Base-by-base conservation (phyloP, 2,888 invertebrate species). In the Ceraclea dissimilis region DNA sequence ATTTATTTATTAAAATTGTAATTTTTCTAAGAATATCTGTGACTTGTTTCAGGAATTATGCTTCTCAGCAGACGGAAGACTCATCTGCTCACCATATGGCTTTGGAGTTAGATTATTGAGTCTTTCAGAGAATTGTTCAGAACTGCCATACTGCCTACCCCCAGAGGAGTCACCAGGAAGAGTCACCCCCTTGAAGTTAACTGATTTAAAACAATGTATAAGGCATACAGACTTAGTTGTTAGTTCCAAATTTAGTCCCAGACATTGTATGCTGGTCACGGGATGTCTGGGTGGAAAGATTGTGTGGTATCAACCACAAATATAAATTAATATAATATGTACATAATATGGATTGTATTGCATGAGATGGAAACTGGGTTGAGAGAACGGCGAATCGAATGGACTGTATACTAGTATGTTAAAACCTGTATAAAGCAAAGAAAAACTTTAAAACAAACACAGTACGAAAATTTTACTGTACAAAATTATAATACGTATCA, bases 211-310 rank as follows among this genome's bases (percentile, higher is more conserved):
- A 0, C 80, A 81, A 65, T 85, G 83, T 64, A 78, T 88, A 57
- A 86, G 88, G 65, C 93, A 94, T 69, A 78, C 82, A 51, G 89
- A 90, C 67, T 85, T 89, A 57, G 93, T 94, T 18, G 86, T 94
- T 52, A 89, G 93, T 69, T 88, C 92, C 63, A 90, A 90, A 71
- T 95, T 95, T 71, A 93, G 90, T 61, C 95, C 95, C 0, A 80
- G 82, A 21, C 89, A 93, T 69, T 88, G 88, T 66, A 78, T 93
- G 63, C 79, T 95, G 34, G 95, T 93, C 39, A 91, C 92, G 17
- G 96, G 96, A 16, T 95, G 94, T 71, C 81, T 93, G 48, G 84
- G 85, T 59, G 94, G 95, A 21, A 86, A 88, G 68, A 86, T 95
- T 57, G 86, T 88, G 48, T 95, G 94, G 89, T 90, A 94, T 71